Evolutionary conservation across 2,113 vertebrate genomes (phyloP), one percentile per base, ranked within the genome.

Genomic region (Eretmochelys imbricata): DNA sequence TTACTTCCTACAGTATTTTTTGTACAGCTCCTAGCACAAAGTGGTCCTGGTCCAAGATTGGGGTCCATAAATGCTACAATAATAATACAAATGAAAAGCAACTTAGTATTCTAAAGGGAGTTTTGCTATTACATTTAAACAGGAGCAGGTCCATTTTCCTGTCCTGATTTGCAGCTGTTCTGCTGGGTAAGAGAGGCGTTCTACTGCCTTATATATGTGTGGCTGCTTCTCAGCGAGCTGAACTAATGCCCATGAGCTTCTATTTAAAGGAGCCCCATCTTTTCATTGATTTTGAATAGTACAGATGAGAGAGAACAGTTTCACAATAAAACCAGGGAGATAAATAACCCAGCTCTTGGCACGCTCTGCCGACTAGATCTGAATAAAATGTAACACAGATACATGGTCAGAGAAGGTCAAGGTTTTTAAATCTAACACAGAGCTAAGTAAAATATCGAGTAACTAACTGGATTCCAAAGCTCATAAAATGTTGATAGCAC

Each of bases 391-490:
- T 54, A 89, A 3, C 0, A 1, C 80, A 14, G 91, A 0, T 4
- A 1, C 0, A 0, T 0, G 1, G 92, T 76, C 0, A 0, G 81
- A 95, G 96, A 97, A 97, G 96, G 96, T 96, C 96, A 97, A 94
- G 53, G 95, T 97, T 98, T 97, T 97, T 91, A 97, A 98, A 97
- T 97, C 96, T 95, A 87, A 96, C 84, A 93, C 38, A 55, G 95
- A 94, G 88, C 91, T 93, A 96, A 97, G 96, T 95, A 96, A 97
- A 97, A 97, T 97, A 92, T 90, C 87, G 95, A 49, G 82, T 84
- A 97, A 96, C 90, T 97, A 97, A 96, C 94, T 94, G 95, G 69
- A 93, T 97, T 97, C 96, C 97, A 93, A 94, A 96, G 96, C 97
- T 97, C 91, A 82, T 97, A 95, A 97, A 97, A 93, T 3, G 91